These are phyloP conservation scores for Vireo altiloquus DNA, from an alignment of 2,113 vertebrate genomes.

Conservation along the genomic window DNA sequence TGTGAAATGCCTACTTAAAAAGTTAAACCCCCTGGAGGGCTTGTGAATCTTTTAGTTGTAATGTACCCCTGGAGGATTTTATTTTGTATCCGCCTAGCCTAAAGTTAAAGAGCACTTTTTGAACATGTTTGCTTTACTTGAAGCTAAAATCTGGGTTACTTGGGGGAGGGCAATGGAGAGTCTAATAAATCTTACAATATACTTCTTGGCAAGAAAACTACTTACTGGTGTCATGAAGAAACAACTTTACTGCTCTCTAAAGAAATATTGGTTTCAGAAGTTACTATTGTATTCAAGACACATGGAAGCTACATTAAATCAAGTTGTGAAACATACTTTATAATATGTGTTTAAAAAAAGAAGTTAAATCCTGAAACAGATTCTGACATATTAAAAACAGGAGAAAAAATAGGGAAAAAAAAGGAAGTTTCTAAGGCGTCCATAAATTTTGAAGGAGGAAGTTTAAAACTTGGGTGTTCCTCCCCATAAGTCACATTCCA, in stretches of 20 bases:
- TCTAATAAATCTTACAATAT: constrained; percentile 76
- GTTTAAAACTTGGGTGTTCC: constrained; percentile 76
- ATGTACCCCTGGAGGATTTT: constrained; percentile 49
- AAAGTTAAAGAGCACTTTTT: constrained; percentile 61
- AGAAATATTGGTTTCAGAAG: constrained; percentile 75
- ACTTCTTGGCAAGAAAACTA: constrained; percentile 71
- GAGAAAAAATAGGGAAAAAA: background rate
- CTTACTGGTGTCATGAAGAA: constrained; percentile 76
- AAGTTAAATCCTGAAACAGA: constrained; percentile 59
- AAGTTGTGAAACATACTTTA: constrained; percentile 68
- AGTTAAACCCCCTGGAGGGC: constrained; percentile 48
- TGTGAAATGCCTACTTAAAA: constrained; percentile 36
- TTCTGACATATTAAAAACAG: constrained; percentile 19
- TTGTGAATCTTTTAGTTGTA: constrained; percentile 38
- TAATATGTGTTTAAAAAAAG: constrained; percentile 51
- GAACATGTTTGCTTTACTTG: constrained; percentile 69
- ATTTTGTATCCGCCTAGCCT: constrained; percentile 40
- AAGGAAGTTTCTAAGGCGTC: constrained; percentile 52
- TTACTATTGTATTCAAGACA: constrained; percentile 72
- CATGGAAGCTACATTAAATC: constrained; percentile 75
- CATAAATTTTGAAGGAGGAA: constrained; percentile 74
- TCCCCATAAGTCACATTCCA: constrained; percentile 57
- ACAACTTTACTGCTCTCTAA: constrained; percentile 73
- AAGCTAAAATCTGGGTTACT: constrained; percentile 76
- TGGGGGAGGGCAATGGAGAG: constrained; percentile 62